Base-by-base conservation (phyloP, 2,797 vertebrate species). In the Lithobates sylvaticus region DNA sequence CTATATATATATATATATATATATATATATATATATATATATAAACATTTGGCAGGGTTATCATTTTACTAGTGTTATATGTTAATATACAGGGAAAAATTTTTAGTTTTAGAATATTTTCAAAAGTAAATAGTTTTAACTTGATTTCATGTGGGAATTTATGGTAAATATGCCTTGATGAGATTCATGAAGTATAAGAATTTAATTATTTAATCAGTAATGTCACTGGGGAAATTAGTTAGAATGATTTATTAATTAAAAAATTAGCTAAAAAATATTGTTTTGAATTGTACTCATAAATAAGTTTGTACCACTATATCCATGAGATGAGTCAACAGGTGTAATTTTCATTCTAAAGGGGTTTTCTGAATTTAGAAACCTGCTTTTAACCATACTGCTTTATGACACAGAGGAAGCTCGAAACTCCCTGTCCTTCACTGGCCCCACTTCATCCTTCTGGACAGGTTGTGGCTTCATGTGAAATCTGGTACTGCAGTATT, bases 221-320 rank as follows among this genome's bases (percentile, higher is more conserved):
- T 16, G 58, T 50, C 84, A 85, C 77, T 50, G 4, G 84, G 84
- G 84, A 85, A 84, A 85, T 85, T 85, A 79, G 12, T 47, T 15
- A 23, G 15, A 79, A 78, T 73, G 21, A 36, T 78, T 65, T 79
- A 79, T 78, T 67, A 65, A 36, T 78, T 15, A 74, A 26, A 61
- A 81, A 42, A 32, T 74, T 26, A 18, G 75, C 29, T 44, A 54
- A 76, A 78, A 84, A 84, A 77, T 58, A 36, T 58, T 81, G 23
- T 75, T 75, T 76, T 68, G 7, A 50, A 69, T 32, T 36, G 54
- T 54, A 36, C 26, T 84, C 32, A 36, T 61, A 84, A 6, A 16
- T 27, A 72, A 39, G 15, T 23, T 54, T 76, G 21, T 54, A 36
- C 21, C 44, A 26, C 5, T 34, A 18, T 34, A 70, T 70, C 32